Percentiles rank a stretch among this genome's conserved stretches.
phyloP scores from a whole-genome alignment of 2,888 invertebrate genomes.

The Cremastinae sp. region DNA sequence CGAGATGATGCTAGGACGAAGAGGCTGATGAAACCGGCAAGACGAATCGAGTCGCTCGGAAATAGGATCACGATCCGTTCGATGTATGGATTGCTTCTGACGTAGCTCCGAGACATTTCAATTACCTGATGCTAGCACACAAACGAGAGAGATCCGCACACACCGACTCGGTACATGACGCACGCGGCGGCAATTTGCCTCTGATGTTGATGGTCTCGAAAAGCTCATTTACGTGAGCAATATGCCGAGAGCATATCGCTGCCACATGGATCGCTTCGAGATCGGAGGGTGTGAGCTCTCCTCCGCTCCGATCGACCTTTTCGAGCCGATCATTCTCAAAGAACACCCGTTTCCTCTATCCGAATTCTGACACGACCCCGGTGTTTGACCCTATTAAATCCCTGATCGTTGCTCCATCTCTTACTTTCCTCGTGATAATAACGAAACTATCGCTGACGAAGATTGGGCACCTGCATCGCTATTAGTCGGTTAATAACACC shows the following conservation, averaged over 20 bases:
- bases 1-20: conserved; percentile 16
- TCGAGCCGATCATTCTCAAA: conserved; percentile 17
- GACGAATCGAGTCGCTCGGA: conserved; percentile 46
- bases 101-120: conserved; percentile 70
- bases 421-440: conserved; percentile 8
- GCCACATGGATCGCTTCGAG: conserved; percentile 1
- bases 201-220: conserved; percentile 54
- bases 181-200: conserved; percentile 56
- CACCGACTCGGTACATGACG: conserved; percentile 13
- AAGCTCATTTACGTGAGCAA: conserved; percentile 58
- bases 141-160: background rate
- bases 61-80: conserved; percentile 33
- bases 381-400: conserved; percentile 56
- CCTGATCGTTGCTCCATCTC: conserved; percentile 22
- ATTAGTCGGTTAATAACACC: conserved; percentile 34
- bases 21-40: conserved; percentile 10
- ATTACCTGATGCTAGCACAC: conserved; percentile 69
- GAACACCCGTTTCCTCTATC: conserved; percentile 9
- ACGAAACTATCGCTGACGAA: conserved; percentile 21
- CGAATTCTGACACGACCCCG: conserved; percentile 54
- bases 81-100: conserved; percentile 25
- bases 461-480: conserved; percentile 39
- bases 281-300: conserved; percentile 14
- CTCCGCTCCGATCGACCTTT: conserved; percentile 17
- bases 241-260: conserved; percentile 37